Percentiles rank a stretch among this genome's conserved stretches.
Conservation (phyloP, 2,113 vertebrate genomes). For the Ptyas mucosa region DNA sequence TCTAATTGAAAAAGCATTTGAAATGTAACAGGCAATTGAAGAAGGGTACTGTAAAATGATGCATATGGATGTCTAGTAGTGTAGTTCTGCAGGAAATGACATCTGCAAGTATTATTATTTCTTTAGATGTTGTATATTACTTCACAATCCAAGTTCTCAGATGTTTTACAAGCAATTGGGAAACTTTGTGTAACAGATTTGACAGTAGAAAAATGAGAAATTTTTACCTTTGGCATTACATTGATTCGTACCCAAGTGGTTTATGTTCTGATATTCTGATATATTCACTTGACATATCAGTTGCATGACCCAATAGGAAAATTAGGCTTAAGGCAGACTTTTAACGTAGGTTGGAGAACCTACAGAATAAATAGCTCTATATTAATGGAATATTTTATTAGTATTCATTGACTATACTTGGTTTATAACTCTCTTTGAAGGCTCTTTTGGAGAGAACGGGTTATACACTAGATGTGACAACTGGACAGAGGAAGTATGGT, state of each 20-base stretch:
- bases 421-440: constrained; percentile 67
- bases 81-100: not conserved
- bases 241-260: not conserved
- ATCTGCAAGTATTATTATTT: not conserved
- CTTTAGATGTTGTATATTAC: not conserved
- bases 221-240: not conserved
- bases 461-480: constrained; percentile 97
- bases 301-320: not conserved
- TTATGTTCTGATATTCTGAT: not conserved
- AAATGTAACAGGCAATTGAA: not conserved
- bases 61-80: not conserved
- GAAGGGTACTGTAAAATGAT: not conserved
- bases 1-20: not conserved
- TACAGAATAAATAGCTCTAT: not conserved
- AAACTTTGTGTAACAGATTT: not conserved
- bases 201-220: not conserved
- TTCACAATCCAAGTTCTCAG: not conserved
- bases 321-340: not conserved
- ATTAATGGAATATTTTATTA: not conserved
- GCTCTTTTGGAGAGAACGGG: constrained; percentile 91
- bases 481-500: constrained; percentile 96
- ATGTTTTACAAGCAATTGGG: not conserved
- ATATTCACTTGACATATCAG: not conserved
- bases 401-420: not conserved
- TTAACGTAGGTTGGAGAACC: not conserved